phyloP scores from a whole-genome alignment of 2,113 vertebrate species.

The Suricata suricatta region DNA sequence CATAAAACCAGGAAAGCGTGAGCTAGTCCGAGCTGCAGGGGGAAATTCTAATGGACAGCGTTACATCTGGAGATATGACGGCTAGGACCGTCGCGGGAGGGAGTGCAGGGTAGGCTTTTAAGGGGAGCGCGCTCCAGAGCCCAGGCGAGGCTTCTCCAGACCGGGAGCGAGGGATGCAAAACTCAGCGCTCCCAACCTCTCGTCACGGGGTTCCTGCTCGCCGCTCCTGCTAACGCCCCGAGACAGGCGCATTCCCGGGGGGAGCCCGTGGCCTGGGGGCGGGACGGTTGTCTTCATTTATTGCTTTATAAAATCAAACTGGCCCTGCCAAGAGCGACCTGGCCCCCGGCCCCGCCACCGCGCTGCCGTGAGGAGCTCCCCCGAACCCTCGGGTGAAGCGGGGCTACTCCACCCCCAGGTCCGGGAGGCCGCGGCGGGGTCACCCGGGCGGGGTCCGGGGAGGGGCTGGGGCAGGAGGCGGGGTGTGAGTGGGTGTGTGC shows the following conservation, averaged over 20 bases:
- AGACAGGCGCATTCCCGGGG: background rate
- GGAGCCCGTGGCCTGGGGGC: background rate
- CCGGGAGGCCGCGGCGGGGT: constrained; percentile 57
- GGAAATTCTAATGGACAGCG: background rate
- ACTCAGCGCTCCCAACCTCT: background rate
- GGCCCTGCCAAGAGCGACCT: background rate
- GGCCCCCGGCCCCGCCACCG: background rate
- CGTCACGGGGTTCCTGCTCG: background rate
- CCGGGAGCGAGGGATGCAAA: background rate
- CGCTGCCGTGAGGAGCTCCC: background rate
- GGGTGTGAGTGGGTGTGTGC: constrained; percentile 54
- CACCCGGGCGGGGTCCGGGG: constrained; percentile 6
- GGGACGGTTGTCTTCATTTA: background rate
- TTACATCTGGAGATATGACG: background rate
- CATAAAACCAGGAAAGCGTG: background rate
- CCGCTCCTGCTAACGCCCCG: background rate
- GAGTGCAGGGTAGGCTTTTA: background rate
- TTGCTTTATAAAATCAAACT: background rate
- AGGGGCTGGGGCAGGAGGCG: constrained; percentile 18
- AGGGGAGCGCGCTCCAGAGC: background rate
- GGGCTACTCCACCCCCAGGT: background rate
- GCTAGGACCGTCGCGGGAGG: background rate
- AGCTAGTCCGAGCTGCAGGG: background rate
- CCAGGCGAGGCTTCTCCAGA: background rate
- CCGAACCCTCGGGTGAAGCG: background rate